Conservation (phyloP, 2,113 vertebrate species). For the Salvelinus fontinalis region DNA sequence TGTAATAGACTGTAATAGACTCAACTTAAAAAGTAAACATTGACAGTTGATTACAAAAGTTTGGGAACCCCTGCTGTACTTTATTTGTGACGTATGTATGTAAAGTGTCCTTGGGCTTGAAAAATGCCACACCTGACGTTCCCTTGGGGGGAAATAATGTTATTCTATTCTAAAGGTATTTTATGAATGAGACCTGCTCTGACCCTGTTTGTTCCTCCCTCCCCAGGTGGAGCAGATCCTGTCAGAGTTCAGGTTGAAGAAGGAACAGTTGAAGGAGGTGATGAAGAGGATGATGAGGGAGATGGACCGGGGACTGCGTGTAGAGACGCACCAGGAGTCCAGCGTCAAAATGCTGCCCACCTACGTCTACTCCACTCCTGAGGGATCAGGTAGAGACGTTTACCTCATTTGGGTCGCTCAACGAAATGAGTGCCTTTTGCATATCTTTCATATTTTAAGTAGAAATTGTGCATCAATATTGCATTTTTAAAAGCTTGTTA, state of each 20-base stretch:
- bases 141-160: too few relatives aligned
- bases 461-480: too few relatives aligned
- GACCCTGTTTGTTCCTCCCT: background rate
- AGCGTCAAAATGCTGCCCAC: constrained; percentile 98
- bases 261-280: constrained; percentile 88
- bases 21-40: too few relatives aligned
- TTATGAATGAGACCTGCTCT: background rate
- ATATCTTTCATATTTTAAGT: too few relatives aligned
- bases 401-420: too few relatives aligned
- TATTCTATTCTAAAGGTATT: too few relatives aligned
- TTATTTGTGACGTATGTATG: background rate
- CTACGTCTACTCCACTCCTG: constrained; percentile 93
- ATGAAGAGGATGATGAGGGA: constrained; percentile 90
- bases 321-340: constrained; percentile 90
- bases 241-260: constrained; percentile 86
- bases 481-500: too few relatives aligned
- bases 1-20: too few relatives aligned
- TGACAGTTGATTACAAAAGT: too few relatives aligned
- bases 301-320: constrained; percentile 89
- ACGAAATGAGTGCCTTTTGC: too few relatives aligned
- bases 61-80: background rate
- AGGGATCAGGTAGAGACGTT: constrained; percentile 85
- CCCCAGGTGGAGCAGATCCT: constrained; percentile 90
- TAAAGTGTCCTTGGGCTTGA: too few relatives aligned
- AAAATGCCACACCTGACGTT: too few relatives aligned